These are phyloP conservation scores for Piezodorus guildinii DNA, from an alignment of 1,140 invertebrate species.

Conservation along the genomic window DNA sequence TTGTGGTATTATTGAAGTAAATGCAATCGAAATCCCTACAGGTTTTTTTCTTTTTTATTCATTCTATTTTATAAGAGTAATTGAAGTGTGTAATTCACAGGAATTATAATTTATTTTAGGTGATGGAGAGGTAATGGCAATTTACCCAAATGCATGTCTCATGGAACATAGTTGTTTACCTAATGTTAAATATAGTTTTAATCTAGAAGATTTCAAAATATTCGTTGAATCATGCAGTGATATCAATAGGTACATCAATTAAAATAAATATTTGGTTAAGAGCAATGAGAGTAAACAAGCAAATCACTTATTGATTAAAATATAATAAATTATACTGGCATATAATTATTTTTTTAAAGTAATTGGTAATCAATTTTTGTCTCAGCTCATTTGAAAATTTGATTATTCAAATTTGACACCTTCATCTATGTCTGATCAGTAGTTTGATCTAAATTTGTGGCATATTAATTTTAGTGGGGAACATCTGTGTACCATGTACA, in stretches of 20 bases:
- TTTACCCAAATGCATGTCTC: constrained; percentile 56
- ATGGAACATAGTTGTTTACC: constrained; percentile 65
- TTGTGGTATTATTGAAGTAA: constrained; percentile 69
- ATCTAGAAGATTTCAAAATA: constrained; percentile 42
- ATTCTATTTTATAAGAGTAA: background rate
- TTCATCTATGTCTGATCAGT: no score
- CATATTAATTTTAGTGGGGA: constrained; percentile 39
- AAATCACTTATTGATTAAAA: background rate
- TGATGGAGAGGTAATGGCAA: constrained; percentile 39
- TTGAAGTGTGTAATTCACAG: background rate
- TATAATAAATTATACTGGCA: background rate
- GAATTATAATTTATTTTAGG: background rate
- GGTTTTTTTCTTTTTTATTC: background rate
- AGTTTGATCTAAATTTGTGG: no score
- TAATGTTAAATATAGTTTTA: constrained; percentile 58
- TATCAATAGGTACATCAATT: constrained; percentile 35
- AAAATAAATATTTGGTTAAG: background rate
- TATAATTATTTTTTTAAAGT: background rate
- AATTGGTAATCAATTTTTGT: no score
- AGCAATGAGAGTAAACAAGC: background rate
- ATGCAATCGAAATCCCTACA: constrained; percentile 52
- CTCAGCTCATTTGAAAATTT: no score
- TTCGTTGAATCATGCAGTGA: constrained; percentile 49
- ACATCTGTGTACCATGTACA: constrained; percentile 69
- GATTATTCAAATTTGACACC: no score